These are phyloP conservation scores for Strigamia transsilvanica DNA, from an alignment of 2,888 invertebrate genomes.

Conservation along the genomic window DNA sequence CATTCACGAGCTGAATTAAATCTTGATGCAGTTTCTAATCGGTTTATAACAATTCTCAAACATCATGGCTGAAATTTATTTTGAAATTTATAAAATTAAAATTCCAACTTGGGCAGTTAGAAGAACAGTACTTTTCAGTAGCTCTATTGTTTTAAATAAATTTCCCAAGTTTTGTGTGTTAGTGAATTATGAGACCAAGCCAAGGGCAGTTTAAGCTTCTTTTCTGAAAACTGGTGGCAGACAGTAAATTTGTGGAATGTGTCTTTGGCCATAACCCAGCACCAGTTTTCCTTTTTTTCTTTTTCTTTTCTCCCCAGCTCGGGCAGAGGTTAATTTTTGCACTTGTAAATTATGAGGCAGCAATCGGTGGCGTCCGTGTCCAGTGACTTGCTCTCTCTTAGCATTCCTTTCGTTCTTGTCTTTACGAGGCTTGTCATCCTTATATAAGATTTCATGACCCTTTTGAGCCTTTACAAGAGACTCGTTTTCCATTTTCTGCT, in stretches of 20 bases:
- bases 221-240: slow-evolving; percentile 38
- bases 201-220: slow-evolving; percentile 18
- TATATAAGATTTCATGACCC: slow-evolving; percentile 49
- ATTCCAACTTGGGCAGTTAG: too few species aligned
- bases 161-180: slow-evolving; percentile 14
- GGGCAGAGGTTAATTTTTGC: slow-evolving; percentile 45
- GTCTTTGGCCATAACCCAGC: slow-evolving; percentile 46
- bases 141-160: not conserved
- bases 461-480: slow-evolving; percentile 44
- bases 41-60: too few species aligned
- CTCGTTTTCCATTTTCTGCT: slow-evolving; percentile 32
- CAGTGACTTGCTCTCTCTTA: slow-evolving; percentile 35
- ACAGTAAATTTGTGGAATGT: slow-evolving; percentile 48
- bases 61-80: too few species aligned
- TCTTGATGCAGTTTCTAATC: too few species aligned
- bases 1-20: too few species aligned
- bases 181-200: not conserved
- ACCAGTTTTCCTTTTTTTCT: slow-evolving; percentile 28
- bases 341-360: slow-evolving; percentile 47
- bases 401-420: slow-evolving; percentile 49
- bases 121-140: not conserved
- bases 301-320: slow-evolving; percentile 20
- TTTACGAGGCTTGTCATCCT: slow-evolving; percentile 49
- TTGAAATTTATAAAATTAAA: too few species aligned
- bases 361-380: slow-evolving; percentile 40